Evolutionary conservation across 2,113 vertebrate species (phyloP).

Genomic region (Etia nguti): DNA sequence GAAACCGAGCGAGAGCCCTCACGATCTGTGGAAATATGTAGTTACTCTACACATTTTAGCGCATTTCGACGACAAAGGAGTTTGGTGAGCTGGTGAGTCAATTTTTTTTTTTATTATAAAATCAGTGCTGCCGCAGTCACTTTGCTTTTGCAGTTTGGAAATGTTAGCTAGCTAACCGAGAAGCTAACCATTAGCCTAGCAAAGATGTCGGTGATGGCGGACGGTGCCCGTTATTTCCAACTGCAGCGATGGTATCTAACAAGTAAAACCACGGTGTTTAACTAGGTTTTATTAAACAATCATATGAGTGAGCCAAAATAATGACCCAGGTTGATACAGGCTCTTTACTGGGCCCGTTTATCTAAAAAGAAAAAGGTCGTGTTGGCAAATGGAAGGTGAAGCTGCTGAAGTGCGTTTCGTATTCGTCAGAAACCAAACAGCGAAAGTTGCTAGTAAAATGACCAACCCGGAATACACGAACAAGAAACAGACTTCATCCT

Average conservation of each 20-base stretch:
- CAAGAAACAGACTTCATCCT: neutral
- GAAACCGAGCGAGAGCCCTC: slow-evolving; percentile 8
- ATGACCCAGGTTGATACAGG: rapidly evolving
- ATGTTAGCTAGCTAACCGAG: neutral
- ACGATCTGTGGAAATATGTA: slow-evolving; percentile 61
- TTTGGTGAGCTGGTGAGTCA: slow-evolving; percentile 47
- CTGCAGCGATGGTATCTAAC: neutral
- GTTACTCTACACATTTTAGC: neutral
- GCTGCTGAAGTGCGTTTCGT: slow-evolving; percentile 25
- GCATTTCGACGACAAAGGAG: slow-evolving; percentile 26
- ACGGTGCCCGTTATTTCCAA: slow-evolving; percentile 52
- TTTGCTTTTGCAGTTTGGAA: neutral
- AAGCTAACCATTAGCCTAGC: slow-evolving; percentile 58
- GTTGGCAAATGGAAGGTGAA: slow-evolving; percentile 27
- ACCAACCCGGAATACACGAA: neutral
- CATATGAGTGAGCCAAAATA: rapidly evolving
- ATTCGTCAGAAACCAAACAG: neutral
- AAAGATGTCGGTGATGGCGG: slow-evolving; percentile 52
- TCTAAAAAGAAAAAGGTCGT: neutral
- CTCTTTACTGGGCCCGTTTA: neutral
- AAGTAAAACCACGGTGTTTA: neutral
- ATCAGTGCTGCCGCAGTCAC: neutral
- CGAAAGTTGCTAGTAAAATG: neutral
- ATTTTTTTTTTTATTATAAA: rapidly evolving
- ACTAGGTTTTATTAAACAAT: neutral